Conservation (phyloP, 2,888 invertebrate species). For the Sthenelais limicola region DNA sequence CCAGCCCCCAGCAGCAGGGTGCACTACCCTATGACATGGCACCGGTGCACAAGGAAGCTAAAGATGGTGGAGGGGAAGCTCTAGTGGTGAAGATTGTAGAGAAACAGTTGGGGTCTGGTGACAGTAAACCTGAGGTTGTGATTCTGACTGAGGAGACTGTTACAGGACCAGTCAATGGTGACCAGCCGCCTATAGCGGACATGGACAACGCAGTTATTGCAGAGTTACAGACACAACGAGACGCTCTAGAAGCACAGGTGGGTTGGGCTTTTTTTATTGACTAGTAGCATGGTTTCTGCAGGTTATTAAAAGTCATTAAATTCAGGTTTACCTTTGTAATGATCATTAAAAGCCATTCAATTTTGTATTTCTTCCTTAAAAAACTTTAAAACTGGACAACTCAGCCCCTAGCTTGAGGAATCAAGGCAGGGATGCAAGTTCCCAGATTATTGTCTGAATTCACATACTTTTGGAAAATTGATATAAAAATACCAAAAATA, state of each 20-base stretch:
- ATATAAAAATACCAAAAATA: no score
- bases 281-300: no score
- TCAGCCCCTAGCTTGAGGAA: no score
- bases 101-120: not conserved
- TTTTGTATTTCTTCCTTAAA: no score
- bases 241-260: slow-evolving; percentile 25
- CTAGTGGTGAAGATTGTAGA: slow-evolving; percentile 8
- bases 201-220: slow-evolving; percentile 1
- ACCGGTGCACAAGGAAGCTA: slow-evolving; percentile 2
- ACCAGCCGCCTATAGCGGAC: not conserved
- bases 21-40: not conserved
- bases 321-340: no score
- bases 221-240: not conserved
- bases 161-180: not conserved
- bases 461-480: no score
- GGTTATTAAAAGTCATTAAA: no score
- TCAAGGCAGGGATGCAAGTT: no score
- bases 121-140: slow-evolving; percentile 13
- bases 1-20: not conserved
- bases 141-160: not conserved
- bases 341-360: no score
- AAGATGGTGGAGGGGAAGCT: slow-evolving; percentile 5
- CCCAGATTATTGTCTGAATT: no score
- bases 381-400: no score
- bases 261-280: no score